These are phyloP conservation scores for Alosa alosa DNA, from an alignment of 2,113 vertebrate species.

Conservation along the genomic window DNA sequence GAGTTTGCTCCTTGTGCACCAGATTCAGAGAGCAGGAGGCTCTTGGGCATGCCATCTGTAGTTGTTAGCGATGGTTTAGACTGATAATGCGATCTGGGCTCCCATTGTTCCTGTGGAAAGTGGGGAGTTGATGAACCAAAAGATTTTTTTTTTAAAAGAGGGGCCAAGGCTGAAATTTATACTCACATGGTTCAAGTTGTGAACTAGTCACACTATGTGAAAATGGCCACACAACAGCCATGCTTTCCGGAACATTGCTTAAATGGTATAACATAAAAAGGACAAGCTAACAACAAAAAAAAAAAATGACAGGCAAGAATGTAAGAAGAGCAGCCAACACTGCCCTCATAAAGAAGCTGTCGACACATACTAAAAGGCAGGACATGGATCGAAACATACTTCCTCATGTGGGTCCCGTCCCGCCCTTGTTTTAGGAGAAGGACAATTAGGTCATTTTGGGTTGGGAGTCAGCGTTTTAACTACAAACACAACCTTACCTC, in stretches of 20 bases:
- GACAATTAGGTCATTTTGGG: neutral
- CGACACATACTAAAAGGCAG: neutral
- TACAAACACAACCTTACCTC: neutral
- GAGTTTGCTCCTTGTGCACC: constrained; percentile 2
- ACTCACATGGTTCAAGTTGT: neutral
- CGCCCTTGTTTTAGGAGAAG: neutral
- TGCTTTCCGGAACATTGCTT: neutral
- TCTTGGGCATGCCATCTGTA: constrained; percentile 19
- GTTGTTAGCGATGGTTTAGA: constrained; percentile 14
- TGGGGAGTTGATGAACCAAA: constrained; percentile 14
- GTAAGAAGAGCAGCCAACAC: neutral
- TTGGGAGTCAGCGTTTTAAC: neutral
- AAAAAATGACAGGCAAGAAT: neutral
- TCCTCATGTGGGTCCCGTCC: neutral
- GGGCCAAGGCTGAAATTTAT: neutral
- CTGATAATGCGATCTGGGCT: constrained; percentile 17
- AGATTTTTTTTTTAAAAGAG: neutral
- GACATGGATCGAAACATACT: neutral
- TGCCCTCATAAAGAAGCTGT: neutral
- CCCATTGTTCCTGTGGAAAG: constrained; percentile 2
- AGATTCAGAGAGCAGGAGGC: constrained; percentile 10
- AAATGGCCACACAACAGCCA: neutral
- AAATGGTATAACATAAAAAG: neutral
- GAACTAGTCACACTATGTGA: neutral
- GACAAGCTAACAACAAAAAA: neutral